These are phyloP conservation scores for Caenorhabditis sp. DNA, from an alignment of 2,888 invertebrate species.

Conservation along the genomic window DNA sequence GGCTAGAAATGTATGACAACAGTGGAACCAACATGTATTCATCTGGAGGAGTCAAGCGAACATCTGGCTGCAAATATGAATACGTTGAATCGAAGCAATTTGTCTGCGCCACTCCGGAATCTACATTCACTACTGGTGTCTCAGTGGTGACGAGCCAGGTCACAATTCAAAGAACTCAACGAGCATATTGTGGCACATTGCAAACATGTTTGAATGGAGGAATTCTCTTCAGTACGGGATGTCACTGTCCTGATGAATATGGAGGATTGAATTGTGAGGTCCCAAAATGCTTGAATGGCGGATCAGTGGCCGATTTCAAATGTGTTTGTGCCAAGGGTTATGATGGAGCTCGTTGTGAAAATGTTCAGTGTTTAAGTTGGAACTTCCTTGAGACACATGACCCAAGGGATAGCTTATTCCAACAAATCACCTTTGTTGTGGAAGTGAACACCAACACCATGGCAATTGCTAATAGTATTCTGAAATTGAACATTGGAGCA, in stretches of 20 bases:
- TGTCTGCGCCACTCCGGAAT: slow-evolving; percentile 19
- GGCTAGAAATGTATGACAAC: slow-evolving; percentile 22
- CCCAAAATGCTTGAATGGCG: slow-evolving; percentile 50
- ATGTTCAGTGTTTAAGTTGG: slow-evolving; percentile 41
- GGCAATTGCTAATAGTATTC: slow-evolving; percentile 9
- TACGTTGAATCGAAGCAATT: slow-evolving; percentile 15
- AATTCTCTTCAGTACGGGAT: slow-evolving; percentile 13
- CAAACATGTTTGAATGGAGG: slow-evolving; percentile 48
- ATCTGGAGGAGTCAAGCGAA: slow-evolving; percentile 9
- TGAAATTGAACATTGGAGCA: slow-evolving; percentile 32
- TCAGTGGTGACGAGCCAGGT: slow-evolving; percentile 23
- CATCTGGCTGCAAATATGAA: slow-evolving; percentile 39
- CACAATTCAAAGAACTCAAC: slow-evolving; percentile 35
- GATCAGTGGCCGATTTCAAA: slow-evolving; percentile 32
- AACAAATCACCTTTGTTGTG: slow-evolving; percentile 49
- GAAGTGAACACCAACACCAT: slow-evolving; percentile 41
- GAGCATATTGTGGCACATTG: slow-evolving; percentile 41
- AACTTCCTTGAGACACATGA: slow-evolving; percentile 53
- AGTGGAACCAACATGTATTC: not conserved
- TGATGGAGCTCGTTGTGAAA: slow-evolving; percentile 48
- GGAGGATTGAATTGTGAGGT: slow-evolving; percentile 39
- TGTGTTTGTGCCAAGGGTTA: slow-evolving; percentile 39
- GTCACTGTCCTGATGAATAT: slow-evolving; percentile 29
- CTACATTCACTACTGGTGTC: slow-evolving; percentile 24
- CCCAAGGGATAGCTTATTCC: slow-evolving; percentile 38